Percentiles rank a stretch among this genome's conserved stretches.
phyloP scores from a whole-genome alignment of 2,797 vertebrate genomes.

The Gobionotothen gibberifrons region DNA sequence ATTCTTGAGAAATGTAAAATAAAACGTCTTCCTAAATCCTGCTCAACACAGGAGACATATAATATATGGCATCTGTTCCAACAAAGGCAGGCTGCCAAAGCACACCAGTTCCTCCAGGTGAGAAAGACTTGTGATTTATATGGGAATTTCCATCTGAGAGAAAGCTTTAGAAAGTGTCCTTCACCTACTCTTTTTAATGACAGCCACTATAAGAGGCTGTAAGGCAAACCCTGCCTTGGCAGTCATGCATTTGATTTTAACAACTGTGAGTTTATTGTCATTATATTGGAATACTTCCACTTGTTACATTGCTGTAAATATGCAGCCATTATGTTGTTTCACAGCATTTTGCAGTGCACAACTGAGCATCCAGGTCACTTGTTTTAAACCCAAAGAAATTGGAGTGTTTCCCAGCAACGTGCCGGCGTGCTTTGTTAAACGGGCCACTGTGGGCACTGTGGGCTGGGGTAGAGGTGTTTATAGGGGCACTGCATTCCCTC shows the following conservation, averaged over 20 bases:
- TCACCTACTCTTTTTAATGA: conserved; percentile 5
- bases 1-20: conserved; percentile 22
- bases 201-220: conserved; percentile 6
- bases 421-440: conserved; percentile 49
- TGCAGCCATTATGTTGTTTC: conserved; percentile 6
- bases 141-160: conserved; percentile 29
- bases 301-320: conserved; percentile 21
- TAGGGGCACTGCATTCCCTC: conserved; percentile 27
- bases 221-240: conserved; percentile 8
- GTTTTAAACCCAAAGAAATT: conserved; percentile 16
- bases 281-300: conserved; percentile 16
- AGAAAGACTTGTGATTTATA: conserved; percentile 48
- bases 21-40: conserved; percentile 25
- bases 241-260: conserved; percentile 25
- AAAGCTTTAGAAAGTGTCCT: conserved; percentile 20
- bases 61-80: conserved; percentile 41
- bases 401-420: conserved; percentile 48
- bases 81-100: conserved; percentile 26
- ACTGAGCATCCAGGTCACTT: conserved; percentile 8
- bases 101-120: conserved; percentile 33
- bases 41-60: conserved; percentile 26
- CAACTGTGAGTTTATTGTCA: conserved; percentile 14
- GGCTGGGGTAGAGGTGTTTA: conserved; percentile 35
- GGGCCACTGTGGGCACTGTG: conserved; percentile 12
- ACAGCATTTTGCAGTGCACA: conserved; percentile 7